Base-by-base conservation (phyloP, 2,888 invertebrate species). In the Campaea margaritaria region DNA sequence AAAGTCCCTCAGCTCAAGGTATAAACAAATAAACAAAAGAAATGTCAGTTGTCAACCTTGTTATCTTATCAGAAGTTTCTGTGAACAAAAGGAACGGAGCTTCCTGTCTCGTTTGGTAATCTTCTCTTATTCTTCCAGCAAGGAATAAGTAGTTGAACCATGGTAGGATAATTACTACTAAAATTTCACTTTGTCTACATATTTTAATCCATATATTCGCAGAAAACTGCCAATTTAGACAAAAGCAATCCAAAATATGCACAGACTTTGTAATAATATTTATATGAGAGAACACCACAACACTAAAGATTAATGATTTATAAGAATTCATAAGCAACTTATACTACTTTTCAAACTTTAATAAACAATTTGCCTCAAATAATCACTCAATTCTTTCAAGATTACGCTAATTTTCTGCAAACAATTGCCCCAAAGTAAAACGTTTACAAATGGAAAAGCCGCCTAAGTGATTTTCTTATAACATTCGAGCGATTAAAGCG, bases 401-500 rank as follows among this genome's bases (percentile, higher is more conserved):
- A 49, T 53, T 49, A 39, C 10, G 15, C 34, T 39, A 54, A 53
- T 49, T 58, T 51, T 15, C 49, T 54, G 49, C 49, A 54, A 59
- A 48, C 11, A 21, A 53, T 49, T 34, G 41, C 49, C 34, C 7
- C 48, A 49, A 49, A 59, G 27, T 45, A 42, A 46, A 47, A 43
- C 60, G 28, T 60, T 54, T 12, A 11, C 38, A 51, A 55, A 49
- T 16, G 34, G 42, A 58, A 53, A 57, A 62, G 44, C 52, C 45
- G 48, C 36, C 21, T 27, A 55, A 15, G 36, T 36, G 44, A 39
- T 34, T 65, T 64, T 69, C 60, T 67, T 70, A 67, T 70, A 69
- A 67, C 55, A 54, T 49, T 63, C 61, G 61, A 63, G 47, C 64
- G 67, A 67, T 77, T 73, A 66, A 64, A 70, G 62, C 59, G 45